These are phyloP conservation scores for Oceanodroma leucorhoa DNA, from an alignment of 2,797 vertebrate species.

Conservation along the genomic window DNA sequence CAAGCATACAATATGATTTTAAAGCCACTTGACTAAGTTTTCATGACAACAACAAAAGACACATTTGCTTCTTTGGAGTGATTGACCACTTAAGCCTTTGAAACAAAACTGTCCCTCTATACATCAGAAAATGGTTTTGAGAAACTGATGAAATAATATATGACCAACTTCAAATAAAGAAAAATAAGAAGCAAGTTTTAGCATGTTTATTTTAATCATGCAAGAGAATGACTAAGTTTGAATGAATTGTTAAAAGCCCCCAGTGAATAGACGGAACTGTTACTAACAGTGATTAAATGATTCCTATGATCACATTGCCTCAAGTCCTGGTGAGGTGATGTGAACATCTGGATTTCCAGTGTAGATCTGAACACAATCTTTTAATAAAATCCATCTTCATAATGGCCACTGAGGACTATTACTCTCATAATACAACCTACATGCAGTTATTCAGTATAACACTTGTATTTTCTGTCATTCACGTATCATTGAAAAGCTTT, in stretches of 20 bases:
- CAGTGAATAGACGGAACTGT: background rate
- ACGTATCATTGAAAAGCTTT: background rate
- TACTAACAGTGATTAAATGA: background rate
- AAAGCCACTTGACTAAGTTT: background rate
- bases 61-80: background rate
- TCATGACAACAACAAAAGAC: background rate
- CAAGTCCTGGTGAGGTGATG: background rate
- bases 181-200: background rate
- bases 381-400: constrained; percentile 28
- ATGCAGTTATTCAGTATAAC: background rate
- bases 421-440: background rate
- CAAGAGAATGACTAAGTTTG: background rate
- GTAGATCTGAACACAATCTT: background rate
- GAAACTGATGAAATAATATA: background rate
- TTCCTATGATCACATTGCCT: background rate
- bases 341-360: background rate
- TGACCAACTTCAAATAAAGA: background rate
- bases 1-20: background rate
- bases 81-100: background rate
- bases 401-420: background rate
- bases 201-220: background rate
- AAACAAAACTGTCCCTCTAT: background rate
- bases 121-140: background rate
- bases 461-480: background rate
- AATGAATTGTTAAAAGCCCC: background rate